Conservation (phyloP, 2,797 vertebrate genomes). For the Hipposideros larvatus region DNA sequence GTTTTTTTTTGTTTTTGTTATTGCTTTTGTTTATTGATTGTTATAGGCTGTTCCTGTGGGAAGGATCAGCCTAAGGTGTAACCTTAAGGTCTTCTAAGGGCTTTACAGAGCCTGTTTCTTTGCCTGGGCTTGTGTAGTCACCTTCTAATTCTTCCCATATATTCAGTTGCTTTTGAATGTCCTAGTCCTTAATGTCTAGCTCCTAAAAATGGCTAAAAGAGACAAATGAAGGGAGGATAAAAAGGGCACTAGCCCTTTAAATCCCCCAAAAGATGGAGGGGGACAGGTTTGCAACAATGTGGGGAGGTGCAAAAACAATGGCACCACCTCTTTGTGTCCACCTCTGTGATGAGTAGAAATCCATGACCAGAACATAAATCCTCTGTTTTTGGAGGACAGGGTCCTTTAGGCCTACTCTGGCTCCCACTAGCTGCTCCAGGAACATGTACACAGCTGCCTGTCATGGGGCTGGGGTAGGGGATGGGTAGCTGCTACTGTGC, state of each 20-base stretch:
- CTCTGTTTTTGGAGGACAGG: neutral
- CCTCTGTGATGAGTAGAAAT: neutral
- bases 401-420: neutral
- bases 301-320: neutral
- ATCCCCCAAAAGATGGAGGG: neutral
- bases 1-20: neutral
- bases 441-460: neutral
- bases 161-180: neutral
- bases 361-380: neutral
- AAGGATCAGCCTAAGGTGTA: neutral
- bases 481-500: neutral
- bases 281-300: neutral
- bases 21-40: neutral
- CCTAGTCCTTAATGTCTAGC: neutral
- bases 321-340: neutral
- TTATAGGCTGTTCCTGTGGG: neutral
- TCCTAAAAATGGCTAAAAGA: neutral
- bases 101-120: neutral
- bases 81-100: neutral
- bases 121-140: neutral
- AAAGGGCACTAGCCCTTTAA: neutral
- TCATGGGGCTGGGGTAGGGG: neutral
- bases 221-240: neutral
- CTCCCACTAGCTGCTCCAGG: neutral
- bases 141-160: neutral